phyloP scores from a whole-genome alignment of 1,140 invertebrate species.

The Lepidurus apus region DNA sequence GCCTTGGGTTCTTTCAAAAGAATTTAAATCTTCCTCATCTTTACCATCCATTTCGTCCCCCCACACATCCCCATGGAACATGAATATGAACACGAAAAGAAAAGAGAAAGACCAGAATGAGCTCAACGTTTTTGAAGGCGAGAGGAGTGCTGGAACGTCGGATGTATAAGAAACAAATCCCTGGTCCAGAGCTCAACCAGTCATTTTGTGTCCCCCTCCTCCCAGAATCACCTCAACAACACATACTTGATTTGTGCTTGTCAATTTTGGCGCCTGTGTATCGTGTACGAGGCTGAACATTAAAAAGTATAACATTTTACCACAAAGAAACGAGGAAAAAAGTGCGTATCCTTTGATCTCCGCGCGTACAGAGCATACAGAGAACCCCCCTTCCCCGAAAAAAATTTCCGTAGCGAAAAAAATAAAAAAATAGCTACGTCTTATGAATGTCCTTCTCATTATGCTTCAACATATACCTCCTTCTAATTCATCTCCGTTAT shows the following conservation, averaged over 20 bases:
- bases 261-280: constrained; percentile 11
- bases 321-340: not conserved
- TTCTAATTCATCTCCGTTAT: constrained; percentile 11
- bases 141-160: not conserved
- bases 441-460: not conserved
- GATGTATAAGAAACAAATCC: not conserved
- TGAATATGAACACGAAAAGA: too few species aligned
- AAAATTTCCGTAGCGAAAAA: not conserved
- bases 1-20: constrained; percentile 10
- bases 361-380: not conserved
- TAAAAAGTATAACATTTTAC: not conserved
- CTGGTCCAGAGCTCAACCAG: constrained; percentile 16
- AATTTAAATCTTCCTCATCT: constrained; percentile 8
- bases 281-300: not conserved
- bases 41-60: not conserved
- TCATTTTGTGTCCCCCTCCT: not conserved
- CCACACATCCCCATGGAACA: too few species aligned
- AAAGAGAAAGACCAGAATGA: not conserved
- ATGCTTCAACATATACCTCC: constrained; percentile 19
- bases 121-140: not conserved
- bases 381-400: not conserved
- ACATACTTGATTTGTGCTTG: constrained; percentile 19
- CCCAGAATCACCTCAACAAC: not conserved
- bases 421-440: not conserved
- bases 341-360: constrained; percentile 21